Evolutionary conservation across 1,140 invertebrate genomes (phyloP).

Genomic region (Ostrea edulis): DNA sequence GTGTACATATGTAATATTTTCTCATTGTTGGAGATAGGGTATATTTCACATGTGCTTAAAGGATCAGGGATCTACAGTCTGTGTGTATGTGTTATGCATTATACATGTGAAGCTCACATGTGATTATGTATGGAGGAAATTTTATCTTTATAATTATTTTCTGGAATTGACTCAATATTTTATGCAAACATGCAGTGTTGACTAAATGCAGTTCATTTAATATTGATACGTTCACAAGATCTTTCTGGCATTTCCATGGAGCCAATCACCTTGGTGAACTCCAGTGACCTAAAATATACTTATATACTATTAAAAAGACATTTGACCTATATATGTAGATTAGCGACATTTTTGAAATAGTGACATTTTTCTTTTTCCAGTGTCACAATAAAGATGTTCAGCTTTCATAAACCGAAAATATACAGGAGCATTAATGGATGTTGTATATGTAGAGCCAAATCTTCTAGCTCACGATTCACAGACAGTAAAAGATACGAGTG

Average conservation of each 20-base stretch:
- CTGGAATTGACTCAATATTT: background rate
- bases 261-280: constrained; percentile 6
- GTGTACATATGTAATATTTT: too few relatives aligned
- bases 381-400: constrained; percentile 85
- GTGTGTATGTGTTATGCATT: background rate
- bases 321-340: constrained; percentile 6
- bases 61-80: background rate
- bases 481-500: constrained; percentile 92
- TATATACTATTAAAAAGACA: background rate
- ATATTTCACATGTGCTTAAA: too few relatives aligned
- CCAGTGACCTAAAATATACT: background rate
- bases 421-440: constrained; percentile 91
- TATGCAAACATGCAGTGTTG: background rate
- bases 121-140: background rate
- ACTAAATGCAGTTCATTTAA: background rate
- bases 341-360: background rate
- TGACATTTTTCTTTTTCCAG: background rate
- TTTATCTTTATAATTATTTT: background rate
- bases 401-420: constrained; percentile 93
- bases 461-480: constrained; percentile 90
- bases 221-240: constrained; percentile 17
- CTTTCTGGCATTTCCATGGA: background rate
- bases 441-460: constrained; percentile 94
- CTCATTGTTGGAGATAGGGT: too few relatives aligned
- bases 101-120: background rate